These are phyloP conservation scores for Pedetes capensis DNA, from an alignment of 2,113 vertebrate species.

Conservation along the genomic window DNA sequence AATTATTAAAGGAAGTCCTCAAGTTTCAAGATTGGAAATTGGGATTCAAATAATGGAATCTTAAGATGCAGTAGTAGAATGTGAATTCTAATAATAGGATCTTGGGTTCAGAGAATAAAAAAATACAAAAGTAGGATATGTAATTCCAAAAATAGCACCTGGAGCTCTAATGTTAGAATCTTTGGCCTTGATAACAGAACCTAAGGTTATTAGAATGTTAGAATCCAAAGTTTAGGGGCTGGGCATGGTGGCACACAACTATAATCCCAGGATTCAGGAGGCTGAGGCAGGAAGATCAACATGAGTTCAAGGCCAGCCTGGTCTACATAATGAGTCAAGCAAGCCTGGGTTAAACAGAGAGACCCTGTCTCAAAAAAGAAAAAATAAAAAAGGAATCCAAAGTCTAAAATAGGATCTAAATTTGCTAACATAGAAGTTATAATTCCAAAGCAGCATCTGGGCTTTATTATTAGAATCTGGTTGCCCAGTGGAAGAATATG, in stretches of 20 bases:
- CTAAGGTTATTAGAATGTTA: background rate
- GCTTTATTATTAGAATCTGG: background rate
- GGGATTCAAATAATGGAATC: background rate
- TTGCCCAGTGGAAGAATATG: background rate
- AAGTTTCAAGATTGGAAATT: background rate
- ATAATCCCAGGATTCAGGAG: too few species aligned
- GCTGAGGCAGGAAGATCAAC: too few species aligned
- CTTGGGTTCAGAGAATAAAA: background rate
- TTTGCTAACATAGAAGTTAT: conserved; percentile 10
- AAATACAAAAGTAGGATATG: background rate
- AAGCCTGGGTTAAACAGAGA: too few species aligned
- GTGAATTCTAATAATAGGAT: background rate
- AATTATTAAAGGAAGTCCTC: background rate
- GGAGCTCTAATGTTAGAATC: background rate
- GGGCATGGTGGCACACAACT: too few species aligned
- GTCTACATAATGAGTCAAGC: too few species aligned
- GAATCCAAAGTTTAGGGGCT: background rate
- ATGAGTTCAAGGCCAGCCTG: too few species aligned
- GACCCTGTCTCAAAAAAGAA: too few species aligned
- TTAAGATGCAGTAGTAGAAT: background rate
- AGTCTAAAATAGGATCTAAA: background rate
- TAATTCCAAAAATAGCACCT: background rate
- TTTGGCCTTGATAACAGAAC: background rate
- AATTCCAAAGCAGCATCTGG: background rate
- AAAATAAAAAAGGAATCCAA: too few species aligned